These are phyloP conservation scores for Rhinogobius similis DNA, from an alignment of 2,113 vertebrate genomes.

Conservation along the genomic window DNA sequence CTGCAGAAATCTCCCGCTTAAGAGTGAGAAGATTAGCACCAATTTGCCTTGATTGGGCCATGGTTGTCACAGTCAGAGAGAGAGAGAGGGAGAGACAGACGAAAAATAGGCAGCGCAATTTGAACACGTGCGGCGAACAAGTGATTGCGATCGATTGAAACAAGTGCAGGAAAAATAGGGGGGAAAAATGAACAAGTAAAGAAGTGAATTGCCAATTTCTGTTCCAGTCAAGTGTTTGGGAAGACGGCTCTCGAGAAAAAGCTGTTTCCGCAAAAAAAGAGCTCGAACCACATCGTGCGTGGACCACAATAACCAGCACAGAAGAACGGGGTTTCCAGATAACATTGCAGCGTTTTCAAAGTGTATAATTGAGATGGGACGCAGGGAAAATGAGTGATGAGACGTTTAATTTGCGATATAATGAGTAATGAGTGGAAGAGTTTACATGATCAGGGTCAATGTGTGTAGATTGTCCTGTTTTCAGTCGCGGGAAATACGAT, in stretches of 20 bases:
- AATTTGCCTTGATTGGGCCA: constrained; percentile 63
- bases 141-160: constrained; percentile 66
- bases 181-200: constrained; percentile 40
- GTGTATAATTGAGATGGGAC: neutral
- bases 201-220: constrained; percentile 67
- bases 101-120: constrained; percentile 52
- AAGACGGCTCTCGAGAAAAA: constrained; percentile 62
- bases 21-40: constrained; percentile 55
- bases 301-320: neutral
- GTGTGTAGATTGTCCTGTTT: neutral
- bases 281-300: constrained; percentile 12
- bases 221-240: constrained; percentile 58
- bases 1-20: constrained; percentile 26
- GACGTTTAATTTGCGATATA: neutral
- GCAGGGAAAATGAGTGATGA: neutral
- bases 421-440: no score
- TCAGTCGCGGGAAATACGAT: neutral
- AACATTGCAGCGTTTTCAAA: neutral
- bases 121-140: constrained; percentile 63
- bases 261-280: constrained; percentile 53
- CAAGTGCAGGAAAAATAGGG: constrained; percentile 12
- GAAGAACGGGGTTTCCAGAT: neutral
- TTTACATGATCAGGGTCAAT: neutral
- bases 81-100: no score
- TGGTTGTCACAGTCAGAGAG: constrained; percentile 49